Evolutionary conservation across 53 echinoderm and acorn worm genomes (phyloP), one percentile per base, ranked within the genome.

Genomic region (Apostichopus leukothele): DNA sequence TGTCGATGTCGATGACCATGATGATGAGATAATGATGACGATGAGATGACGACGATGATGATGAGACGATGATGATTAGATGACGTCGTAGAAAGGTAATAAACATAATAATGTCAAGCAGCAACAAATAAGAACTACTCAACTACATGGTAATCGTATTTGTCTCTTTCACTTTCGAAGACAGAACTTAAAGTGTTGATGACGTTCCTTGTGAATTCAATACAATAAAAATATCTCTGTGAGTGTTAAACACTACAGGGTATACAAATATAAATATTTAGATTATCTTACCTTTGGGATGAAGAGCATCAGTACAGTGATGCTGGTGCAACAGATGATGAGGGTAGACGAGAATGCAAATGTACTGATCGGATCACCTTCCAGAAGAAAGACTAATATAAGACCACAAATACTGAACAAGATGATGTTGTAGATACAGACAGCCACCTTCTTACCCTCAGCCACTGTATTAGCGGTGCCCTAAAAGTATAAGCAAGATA

Each of bases 321-420:
- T 9, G 19, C 50, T 51, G 11, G 79, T n/a, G 53, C 79, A 79
- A n/a, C 39, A 79, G 6, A 79, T 51, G 18, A 53, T 11, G 11
- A 79, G 12, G 8, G 79, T 52, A n/a, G 79, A 79, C 16, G 79
- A 79, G 52, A 79, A 79, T 53, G 53, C 18, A 6, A 52, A 79
- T 19, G 19, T 5, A 53, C 53, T 79, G 51, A 53, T 79, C 14
- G 79, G 54, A 19, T 13, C 53, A 18, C 51, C 51, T 13, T 79
- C 52, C 79, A 79, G 18, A 18, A 79, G 79, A 19, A 79, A 12
- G 51, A 53, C n/a, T 51, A 79, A 79, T 51, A 79, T 52, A 16
- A 79, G 53, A 19, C 79, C 79, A 79, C 79, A 79, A n/a, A 50
- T 51, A 13, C 52, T 7, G 51, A 79, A 79, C 5, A 79, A 52